phyloP scores from a whole-genome alignment of 2,797 vertebrate genomes.

The Centropyge bicolor region DNA sequence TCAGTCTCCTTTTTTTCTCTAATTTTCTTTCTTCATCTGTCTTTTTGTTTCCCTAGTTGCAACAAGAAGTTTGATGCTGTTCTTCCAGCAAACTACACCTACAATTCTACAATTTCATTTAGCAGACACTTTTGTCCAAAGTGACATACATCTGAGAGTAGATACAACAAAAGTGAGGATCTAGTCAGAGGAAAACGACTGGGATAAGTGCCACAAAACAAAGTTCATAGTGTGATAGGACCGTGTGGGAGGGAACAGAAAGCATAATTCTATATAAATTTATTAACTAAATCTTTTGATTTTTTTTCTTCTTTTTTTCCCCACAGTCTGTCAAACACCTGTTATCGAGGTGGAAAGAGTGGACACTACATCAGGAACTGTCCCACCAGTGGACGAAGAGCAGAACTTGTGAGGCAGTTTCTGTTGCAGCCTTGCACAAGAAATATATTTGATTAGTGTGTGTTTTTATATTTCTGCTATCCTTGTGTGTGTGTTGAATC shows the following conservation, averaged over 20 bases:
- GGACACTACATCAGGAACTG: conserved; percentile 98
- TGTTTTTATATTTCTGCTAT: not conserved
- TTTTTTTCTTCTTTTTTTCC: no score
- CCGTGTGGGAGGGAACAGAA: no score
- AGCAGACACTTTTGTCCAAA: no score
- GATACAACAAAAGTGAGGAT: no score
- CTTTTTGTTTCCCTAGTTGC: conserved; percentile 84
- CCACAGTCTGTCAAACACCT: conserved; percentile 80
- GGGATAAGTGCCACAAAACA: no score
- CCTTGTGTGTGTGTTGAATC: not conserved
- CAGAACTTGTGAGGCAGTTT: not conserved
- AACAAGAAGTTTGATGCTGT: conserved; percentile 91
- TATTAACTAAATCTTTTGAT: no score
- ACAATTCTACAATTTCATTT: no score
- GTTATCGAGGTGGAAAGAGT: conserved; percentile 94
- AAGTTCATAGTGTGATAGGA: no score
- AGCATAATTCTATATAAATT: no score
- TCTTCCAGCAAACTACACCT: conserved; percentile 92
- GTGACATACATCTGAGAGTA: no score
- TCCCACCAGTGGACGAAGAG: conserved; percentile 91
- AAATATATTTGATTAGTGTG: not conserved
- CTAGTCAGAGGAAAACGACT: no score
- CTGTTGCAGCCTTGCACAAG: not conserved
- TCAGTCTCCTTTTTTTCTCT: not conserved
- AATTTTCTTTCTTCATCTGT: not conserved